These are phyloP conservation scores for Drosophila nr. perissopoda DNA, from an alignment of 2,888 invertebrate species.

Conservation along the genomic window DNA sequence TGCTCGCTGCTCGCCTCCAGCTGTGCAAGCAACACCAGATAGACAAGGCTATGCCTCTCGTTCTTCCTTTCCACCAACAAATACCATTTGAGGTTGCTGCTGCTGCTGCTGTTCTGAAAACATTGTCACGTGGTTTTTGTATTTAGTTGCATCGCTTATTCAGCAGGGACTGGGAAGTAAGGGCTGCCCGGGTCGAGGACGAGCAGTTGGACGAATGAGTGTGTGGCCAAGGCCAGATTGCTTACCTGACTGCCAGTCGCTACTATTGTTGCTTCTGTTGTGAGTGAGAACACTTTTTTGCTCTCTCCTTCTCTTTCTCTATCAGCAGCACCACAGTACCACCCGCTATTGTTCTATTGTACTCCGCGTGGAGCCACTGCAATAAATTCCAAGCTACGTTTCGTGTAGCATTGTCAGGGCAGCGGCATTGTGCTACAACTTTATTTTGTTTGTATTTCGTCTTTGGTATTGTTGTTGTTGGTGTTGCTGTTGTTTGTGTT, in stretches of 20 bases:
- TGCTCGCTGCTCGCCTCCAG: conserved; percentile 8
- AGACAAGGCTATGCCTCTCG: conserved; percentile 17
- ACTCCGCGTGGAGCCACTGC: conserved; percentile 40
- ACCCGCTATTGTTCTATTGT: conserved; percentile 3
- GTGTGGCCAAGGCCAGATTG: conserved; percentile 55
- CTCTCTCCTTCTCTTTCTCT: conserved; percentile 13
- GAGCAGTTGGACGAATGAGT: conserved; percentile 7
- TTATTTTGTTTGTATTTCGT: conserved; percentile 48
- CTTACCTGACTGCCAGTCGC: conserved; percentile 45
- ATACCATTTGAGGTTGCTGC: conserved; percentile 21
- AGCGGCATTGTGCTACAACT: conserved; percentile 65
- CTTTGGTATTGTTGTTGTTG: conserved; percentile 39
- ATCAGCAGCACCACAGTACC: conserved; percentile 31
- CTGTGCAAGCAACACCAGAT: conserved; percentile 23
- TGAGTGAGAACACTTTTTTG: conserved; percentile 31
- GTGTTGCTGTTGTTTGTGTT: conserved; percentile 18
- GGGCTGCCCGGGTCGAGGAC: conserved; percentile 15
- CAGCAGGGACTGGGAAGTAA: conserved; percentile 15
- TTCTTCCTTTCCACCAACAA: conserved; percentile 6
- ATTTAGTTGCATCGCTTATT: conserved; percentile 65
- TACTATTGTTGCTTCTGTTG: conserved; percentile 18
- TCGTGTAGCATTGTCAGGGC: conserved; percentile 61
- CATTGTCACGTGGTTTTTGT: conserved; percentile 80
- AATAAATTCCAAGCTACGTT: conserved; percentile 68
- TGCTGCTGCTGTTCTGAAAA: conserved; percentile 49